phyloP scores from a whole-genome alignment of 2,888 invertebrate species.

The Drosophila niveifrons region DNA sequence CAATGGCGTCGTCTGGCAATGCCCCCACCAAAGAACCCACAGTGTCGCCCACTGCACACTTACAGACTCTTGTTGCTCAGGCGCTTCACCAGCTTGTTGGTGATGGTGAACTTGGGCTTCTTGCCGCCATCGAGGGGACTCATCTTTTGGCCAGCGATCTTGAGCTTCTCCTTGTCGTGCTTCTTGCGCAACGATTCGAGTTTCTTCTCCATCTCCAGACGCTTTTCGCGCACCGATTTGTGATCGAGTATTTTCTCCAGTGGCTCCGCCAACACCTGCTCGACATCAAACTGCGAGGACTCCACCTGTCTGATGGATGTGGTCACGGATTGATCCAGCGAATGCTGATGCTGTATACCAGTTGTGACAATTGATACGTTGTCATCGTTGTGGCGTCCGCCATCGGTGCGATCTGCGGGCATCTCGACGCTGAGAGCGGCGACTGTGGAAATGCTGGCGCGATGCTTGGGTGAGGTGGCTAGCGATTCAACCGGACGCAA shows the following conservation, averaged over 20 bases:
- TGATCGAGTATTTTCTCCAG: slow-evolving; percentile 92
- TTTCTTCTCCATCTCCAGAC: slow-evolving; percentile 94
- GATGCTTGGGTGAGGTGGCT: slow-evolving; percentile 86
- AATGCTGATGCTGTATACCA: slow-evolving; percentile 84
- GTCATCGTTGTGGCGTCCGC: slow-evolving; percentile 56
- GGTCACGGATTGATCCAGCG: slow-evolving; percentile 83
- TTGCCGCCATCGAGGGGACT: slow-evolving; percentile 87
- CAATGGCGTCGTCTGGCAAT: slow-evolving; percentile 74
- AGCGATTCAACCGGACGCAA: slow-evolving; percentile 83
- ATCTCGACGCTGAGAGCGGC: slow-evolving; percentile 79
- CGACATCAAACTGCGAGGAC: slow-evolving; percentile 83
- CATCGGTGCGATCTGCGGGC: slow-evolving; percentile 74
- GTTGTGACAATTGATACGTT: slow-evolving; percentile 59
- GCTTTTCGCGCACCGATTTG: slow-evolving; percentile 93
- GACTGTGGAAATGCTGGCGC: slow-evolving; percentile 83
- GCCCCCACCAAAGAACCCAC: slow-evolving; percentile 9
- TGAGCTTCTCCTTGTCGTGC: slow-evolving; percentile 91
- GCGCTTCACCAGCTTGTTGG: slow-evolving; percentile 91
- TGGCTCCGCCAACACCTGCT: slow-evolving; percentile 89
- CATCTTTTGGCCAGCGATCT: slow-evolving; percentile 87
- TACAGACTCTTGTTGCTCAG: slow-evolving; percentile 92
- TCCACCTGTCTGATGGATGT: slow-evolving; percentile 83
- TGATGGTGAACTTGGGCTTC: slow-evolving; percentile 90
- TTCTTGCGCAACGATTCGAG: slow-evolving; percentile 93
- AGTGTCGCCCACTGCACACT: slow-evolving; percentile 82